Percentiles rank a stretch among this genome's conserved stretches.
Evolutionary conservation across 2,113 vertebrate genomes (phyloP).

Genomic region (Euleptes europaea): DNA sequence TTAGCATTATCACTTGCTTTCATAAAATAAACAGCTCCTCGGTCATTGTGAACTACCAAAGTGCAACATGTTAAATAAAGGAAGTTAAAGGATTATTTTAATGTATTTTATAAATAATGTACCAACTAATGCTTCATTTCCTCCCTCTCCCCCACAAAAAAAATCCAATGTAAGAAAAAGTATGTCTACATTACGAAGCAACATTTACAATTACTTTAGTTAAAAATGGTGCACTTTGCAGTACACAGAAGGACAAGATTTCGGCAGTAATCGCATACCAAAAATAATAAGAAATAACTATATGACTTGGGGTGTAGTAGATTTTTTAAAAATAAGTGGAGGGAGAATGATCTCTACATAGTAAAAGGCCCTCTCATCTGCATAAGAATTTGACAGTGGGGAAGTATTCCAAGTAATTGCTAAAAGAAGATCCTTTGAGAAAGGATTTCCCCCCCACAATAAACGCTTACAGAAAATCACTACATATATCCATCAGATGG

Average conservation of each 20-base stretch:
- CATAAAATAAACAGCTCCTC: neutral
- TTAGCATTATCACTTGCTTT: neutral
- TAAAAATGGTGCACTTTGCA: neutral
- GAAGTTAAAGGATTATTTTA: neutral
- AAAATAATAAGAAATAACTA: neutral
- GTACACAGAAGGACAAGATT: neutral
- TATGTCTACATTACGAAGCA: neutral
- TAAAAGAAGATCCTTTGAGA: constrained; percentile 25
- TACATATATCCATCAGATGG: constrained; percentile 39
- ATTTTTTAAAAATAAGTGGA: neutral
- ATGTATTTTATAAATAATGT: neutral
- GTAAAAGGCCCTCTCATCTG: constrained; percentile 18
- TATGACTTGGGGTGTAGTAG: neutral
- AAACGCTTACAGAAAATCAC: constrained; percentile 43
- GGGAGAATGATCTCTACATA: neutral
- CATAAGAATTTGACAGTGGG: constrained; percentile 43
- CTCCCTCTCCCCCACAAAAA: neutral
- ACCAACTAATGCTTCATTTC: neutral
- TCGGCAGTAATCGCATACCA: neutral
- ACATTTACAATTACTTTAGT: neutral
- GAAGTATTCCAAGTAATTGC: constrained; percentile 29
- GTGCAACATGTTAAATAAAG: neutral
- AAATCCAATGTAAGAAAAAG: too few species aligned
- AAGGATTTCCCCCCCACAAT: constrained; percentile 22
- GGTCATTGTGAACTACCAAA: neutral